A percentile compares a stretch with the other conserved stretches of the same genome.
These are phyloP conservation scores for Pogonognathellus flavescens DNA, from an alignment of 1,140 invertebrate genomes.

Conservation along the genomic window DNA sequence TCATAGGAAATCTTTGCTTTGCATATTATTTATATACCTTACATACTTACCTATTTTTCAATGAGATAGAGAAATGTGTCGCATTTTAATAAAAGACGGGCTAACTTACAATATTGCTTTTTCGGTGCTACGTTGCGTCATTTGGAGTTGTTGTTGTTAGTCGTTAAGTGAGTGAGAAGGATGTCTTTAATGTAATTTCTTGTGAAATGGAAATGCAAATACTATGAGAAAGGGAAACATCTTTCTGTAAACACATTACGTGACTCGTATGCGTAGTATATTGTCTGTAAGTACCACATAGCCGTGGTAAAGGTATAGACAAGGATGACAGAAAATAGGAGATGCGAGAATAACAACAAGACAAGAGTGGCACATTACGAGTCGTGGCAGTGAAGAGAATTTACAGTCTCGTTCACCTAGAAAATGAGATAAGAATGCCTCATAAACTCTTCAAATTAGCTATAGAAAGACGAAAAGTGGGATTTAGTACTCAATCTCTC, in stretches of 20 bases:
- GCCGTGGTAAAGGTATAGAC: background rate
- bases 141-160: too few species aligned
- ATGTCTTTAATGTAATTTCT: slow-evolving; percentile 9
- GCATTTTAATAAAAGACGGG: too few species aligned
- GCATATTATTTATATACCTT: too few species aligned
- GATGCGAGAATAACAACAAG: background rate
- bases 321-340: background rate
- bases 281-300: background rate
- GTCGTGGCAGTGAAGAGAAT: background rate
- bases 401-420: background rate
- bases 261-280: background rate
- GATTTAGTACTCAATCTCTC: too few species aligned
- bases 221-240: background rate
- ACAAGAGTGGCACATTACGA: background rate
- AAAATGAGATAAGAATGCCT: slow-evolving; percentile 42
- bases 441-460: slow-evolving; percentile 41
- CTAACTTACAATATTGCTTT: too few species aligned
- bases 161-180: background rate
- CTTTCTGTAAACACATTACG: background rate
- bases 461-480: background rate
- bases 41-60: too few species aligned
- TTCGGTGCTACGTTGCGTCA: too few species aligned
- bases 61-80: too few species aligned
- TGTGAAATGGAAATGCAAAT: background rate
- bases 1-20: too few species aligned